These are phyloP conservation scores for Oceanites oceanicus DNA, from an alignment of 2,113 vertebrate species.

Conservation along the genomic window DNA sequence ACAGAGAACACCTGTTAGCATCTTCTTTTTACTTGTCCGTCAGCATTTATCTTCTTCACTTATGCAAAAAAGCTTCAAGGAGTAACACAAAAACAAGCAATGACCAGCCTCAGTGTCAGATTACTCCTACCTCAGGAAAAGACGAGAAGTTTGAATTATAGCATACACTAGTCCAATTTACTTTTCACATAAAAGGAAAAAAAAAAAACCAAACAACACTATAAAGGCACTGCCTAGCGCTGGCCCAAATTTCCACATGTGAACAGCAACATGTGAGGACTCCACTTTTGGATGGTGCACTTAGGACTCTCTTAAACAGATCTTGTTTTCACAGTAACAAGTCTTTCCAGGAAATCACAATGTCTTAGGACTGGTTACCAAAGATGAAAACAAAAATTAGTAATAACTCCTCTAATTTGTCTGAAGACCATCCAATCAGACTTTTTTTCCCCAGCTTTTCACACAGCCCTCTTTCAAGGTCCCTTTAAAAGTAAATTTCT, in stretches of 20 bases:
- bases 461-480: neutral
- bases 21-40: neutral
- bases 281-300: neutral
- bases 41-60: neutral
- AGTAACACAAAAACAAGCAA: neutral
- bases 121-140: neutral
- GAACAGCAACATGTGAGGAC: neutral
- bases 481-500: slow-evolving; percentile 42
- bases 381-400: neutral
- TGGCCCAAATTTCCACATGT: accelerated
- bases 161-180: neutral
- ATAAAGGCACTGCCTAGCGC: neutral
- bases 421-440: neutral
- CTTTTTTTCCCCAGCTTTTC: neutral
- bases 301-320: neutral
- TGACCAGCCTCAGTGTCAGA: neutral
- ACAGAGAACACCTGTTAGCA: neutral
- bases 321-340: neutral
- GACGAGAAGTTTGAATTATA: neutral
- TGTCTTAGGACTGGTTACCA: neutral
- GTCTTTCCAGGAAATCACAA: neutral
- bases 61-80: neutral
- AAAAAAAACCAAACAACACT: too few species aligned
- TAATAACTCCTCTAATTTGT: neutral
- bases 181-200: neutral